Percentiles rank a stretch among this genome's conserved stretches.
These are phyloP conservation scores for Urocolius indicus DNA, from an alignment of 2,113 vertebrate species.

Conservation along the genomic window DNA sequence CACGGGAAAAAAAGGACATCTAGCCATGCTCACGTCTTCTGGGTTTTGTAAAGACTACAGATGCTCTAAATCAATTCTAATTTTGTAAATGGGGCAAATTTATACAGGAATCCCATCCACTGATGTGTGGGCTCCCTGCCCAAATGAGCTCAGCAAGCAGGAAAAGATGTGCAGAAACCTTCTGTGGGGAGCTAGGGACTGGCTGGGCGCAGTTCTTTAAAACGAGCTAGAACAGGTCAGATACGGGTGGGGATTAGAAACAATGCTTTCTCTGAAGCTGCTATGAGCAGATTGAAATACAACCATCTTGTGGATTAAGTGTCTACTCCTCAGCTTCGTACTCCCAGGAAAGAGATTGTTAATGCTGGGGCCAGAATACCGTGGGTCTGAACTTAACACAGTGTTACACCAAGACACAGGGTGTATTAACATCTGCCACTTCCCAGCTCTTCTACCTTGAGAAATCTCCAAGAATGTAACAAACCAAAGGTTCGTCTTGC, in stretches of 20 bases:
- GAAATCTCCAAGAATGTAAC: background rate
- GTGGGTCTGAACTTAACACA: background rate
- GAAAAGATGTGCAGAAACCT: conserved; percentile 15
- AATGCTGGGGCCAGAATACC: background rate
- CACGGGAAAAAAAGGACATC: background rate
- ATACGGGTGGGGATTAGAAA: conserved; percentile 54
- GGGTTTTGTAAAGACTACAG: background rate
- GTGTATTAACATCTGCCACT: background rate
- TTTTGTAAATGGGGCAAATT: background rate
- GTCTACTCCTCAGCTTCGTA: background rate
- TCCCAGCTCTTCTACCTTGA: background rate
- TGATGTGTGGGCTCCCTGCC: background rate
- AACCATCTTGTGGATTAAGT: background rate
- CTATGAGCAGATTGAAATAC: background rate
- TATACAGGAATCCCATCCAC: background rate
- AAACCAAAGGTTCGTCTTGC: background rate
- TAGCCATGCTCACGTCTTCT: background rate
- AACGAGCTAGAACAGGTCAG: conserved; percentile 59
- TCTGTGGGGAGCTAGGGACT: conserved; percentile 13
- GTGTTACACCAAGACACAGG: background rate
- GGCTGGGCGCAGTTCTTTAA: conserved; percentile 36
- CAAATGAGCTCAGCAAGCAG: background rate
- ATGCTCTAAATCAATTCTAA: conserved; percentile 1
- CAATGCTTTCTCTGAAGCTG: conserved; percentile 51
- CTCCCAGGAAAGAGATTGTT: background rate